Evolutionary conservation across 2,797 vertebrate genomes (phyloP).

Genomic region (Pseudochromis fuscus): DNA sequence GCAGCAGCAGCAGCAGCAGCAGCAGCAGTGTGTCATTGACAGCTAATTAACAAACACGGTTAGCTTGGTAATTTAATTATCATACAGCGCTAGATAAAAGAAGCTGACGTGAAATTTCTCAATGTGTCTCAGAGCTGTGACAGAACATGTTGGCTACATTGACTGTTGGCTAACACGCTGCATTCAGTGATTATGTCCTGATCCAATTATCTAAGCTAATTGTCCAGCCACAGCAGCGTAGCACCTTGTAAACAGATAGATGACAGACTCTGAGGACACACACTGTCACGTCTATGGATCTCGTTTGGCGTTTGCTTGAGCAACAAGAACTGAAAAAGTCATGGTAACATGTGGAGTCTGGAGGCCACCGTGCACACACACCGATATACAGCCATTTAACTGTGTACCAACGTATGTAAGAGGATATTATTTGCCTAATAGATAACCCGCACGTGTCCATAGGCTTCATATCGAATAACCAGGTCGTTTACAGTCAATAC

Average conservation of each 20-base stretch:
- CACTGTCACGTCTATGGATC: neutral
- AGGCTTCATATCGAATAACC: too few species aligned
- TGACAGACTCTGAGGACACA: neutral
- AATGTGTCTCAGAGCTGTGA: neutral
- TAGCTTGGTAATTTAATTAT: neutral
- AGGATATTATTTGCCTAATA: too few species aligned
- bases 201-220: conserved; percentile 48
- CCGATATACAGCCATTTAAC: too few species aligned
- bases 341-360: too few species aligned
- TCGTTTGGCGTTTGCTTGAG: neutral
- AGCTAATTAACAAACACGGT: neutral
- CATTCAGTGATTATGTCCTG: conserved; percentile 28
- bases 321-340: neutral
- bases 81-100: rapidly evolving
- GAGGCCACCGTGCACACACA: too few species aligned
- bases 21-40: conserved; percentile 6
- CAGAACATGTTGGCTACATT: too few species aligned
- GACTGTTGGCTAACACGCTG: conserved; percentile 12
- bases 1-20: conserved; percentile 22
- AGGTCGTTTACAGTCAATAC: too few species aligned
- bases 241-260: conserved; percentile 1
- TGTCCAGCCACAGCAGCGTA: neutral
- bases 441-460: too few species aligned
- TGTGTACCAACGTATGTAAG: too few species aligned
- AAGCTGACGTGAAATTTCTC: neutral